Conservation (phyloP, 2,888 invertebrate genomes). For the Athalia cordata region DNA sequence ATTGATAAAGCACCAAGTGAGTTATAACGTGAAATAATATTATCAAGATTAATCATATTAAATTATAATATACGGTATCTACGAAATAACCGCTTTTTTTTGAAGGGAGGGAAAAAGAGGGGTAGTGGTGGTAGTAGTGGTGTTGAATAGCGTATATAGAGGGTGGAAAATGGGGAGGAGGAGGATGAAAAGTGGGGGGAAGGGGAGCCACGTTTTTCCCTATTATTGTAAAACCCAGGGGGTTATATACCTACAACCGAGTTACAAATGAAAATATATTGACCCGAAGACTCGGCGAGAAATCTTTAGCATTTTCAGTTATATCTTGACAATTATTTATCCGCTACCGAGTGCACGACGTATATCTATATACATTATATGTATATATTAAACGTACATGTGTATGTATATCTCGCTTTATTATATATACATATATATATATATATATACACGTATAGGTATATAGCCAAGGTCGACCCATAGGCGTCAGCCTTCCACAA, state of each 20-base stretch:
- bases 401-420: no score
- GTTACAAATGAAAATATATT: not conserved
- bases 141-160: no score
- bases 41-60: no score
- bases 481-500: conserved; percentile 5
- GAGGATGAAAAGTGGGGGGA: no score
- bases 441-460: conserved; percentile 4
- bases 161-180: no score
- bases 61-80: no score
- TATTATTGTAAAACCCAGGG: conserved; percentile 6
- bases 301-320: not conserved
- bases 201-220: not conserved
- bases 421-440: conserved; percentile 7
- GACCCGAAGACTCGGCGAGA: not conserved
- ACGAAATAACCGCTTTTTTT: no score
- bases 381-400: not conserved
- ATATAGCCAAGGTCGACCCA: conserved; percentile 16
- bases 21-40: no score
- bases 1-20: no score
- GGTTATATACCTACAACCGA: not conserved
- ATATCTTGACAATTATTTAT: conserved; percentile 18
- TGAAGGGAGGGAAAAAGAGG: no score
- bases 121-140: no score
- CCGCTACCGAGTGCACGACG: not conserved
- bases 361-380: not conserved